phyloP scores from a whole-genome alignment of 2,113 vertebrate genomes.

The Takifugu flavidus region DNA sequence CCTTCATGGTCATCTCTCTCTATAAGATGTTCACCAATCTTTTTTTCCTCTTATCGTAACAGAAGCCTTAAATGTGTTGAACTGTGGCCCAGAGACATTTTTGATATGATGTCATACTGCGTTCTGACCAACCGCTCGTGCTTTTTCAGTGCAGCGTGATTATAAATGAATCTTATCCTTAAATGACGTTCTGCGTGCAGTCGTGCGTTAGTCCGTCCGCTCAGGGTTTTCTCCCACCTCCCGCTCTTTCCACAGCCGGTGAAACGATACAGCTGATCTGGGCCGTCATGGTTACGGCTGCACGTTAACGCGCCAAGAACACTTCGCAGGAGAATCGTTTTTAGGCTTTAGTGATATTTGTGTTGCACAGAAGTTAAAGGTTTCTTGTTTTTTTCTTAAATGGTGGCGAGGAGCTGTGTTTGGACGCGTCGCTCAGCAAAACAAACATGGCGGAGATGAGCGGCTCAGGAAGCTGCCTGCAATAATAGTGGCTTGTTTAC shows the following conservation, averaged over 20 bases:
- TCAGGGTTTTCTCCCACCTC: conserved; percentile 34
- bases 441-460: conserved; percentile 76
- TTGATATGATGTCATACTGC: too few species aligned
- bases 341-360: conserved; percentile 77
- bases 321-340: conserved; percentile 52
- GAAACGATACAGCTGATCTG: conserved; percentile 56
- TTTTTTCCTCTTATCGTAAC: too few species aligned
- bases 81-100: too few species aligned
- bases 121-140: too few species aligned
- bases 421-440: conserved; percentile 73
- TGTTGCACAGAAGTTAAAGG: conserved; percentile 77
- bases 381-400: conserved; percentile 26
- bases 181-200: conserved; percentile 16
- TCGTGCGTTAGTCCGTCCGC: conserved; percentile 40
- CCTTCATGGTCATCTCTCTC: too few species aligned
- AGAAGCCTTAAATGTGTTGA: too few species aligned
- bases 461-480: conserved; percentile 72
- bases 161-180: conserved; percentile 29
- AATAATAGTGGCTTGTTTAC: conserved; percentile 81
- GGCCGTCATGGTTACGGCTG: conserved; percentile 50
- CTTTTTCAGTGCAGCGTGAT: not conserved
- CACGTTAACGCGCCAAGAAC: conserved; percentile 67
- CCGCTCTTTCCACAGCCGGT: conserved; percentile 47
- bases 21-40: too few species aligned
- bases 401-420: conserved; percentile 56